Evolutionary conservation across 1,140 invertebrate species (phyloP).

Genomic region (Melipona quadrifasciata): DNA sequence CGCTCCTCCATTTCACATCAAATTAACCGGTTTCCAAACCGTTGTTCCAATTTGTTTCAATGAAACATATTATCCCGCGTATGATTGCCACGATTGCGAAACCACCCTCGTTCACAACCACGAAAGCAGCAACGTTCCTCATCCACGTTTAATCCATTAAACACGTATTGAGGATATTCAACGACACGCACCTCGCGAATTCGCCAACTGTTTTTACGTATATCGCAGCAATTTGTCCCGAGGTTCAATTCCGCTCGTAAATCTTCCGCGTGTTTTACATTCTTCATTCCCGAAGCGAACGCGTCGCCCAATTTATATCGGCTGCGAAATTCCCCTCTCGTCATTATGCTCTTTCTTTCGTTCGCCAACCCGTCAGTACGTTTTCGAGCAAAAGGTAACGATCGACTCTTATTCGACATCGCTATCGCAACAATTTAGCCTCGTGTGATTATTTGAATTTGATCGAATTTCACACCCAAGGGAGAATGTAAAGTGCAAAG

Average conservation of each 20-base stretch:
- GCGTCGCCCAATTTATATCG: background rate
- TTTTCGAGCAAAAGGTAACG: too few relatives aligned
- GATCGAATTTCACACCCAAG: too few relatives aligned
- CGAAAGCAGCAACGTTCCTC: background rate
- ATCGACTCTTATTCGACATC: too few relatives aligned
- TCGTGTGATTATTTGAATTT: too few relatives aligned
- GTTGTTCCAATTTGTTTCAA: constrained; percentile 1
- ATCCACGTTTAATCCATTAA: constrained; percentile 5
- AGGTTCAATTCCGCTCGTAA: background rate
- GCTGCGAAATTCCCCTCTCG: background rate
- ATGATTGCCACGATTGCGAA: background rate
- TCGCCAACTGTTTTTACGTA: background rate
- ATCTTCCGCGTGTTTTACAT: background rate
- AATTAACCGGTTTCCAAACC: background rate
- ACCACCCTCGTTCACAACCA: background rate
- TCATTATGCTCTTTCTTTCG: background rate
- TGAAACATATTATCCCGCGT: background rate
- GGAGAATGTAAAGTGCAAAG: too few relatives aligned
- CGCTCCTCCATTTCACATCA: background rate
- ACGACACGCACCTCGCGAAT: background rate
- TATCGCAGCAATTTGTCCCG: background rate
- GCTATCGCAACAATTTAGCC: too few relatives aligned
- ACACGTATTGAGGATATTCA: constrained; percentile 7
- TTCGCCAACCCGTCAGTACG: background rate
- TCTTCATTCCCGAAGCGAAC: constrained; percentile 2